A percentile compares a stretch with the other conserved stretches of the same genome.
Evolutionary conservation across 2,113 vertebrate species (phyloP).

Genomic region (Labeo rohita): DNA sequence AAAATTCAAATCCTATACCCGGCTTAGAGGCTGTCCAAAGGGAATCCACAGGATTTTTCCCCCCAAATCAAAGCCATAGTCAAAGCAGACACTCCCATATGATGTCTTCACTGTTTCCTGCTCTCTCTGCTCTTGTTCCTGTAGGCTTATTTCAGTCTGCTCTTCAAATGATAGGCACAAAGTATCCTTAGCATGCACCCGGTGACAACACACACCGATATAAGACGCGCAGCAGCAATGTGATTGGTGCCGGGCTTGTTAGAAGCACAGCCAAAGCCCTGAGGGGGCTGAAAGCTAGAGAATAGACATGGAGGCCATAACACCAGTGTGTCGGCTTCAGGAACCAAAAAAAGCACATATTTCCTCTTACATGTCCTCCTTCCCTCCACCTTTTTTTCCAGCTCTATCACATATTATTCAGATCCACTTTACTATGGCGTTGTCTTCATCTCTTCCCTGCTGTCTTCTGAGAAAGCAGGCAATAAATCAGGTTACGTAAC

Average conservation of each 20-base stretch:
- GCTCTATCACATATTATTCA: constrained; percentile 35
- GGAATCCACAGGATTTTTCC: neutral
- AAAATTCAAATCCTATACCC: neutral
- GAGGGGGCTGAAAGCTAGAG: constrained; percentile 33
- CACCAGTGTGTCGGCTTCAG: constrained; percentile 10
- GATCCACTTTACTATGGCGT: neutral
- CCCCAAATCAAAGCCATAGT: neutral
- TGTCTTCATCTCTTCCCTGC: constrained; percentile 22
- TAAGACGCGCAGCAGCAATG: constrained; percentile 27
- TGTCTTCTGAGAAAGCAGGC: constrained; percentile 19
- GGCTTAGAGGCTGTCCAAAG: neutral
- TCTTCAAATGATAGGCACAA: constrained; percentile 20
- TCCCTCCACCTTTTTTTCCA: neutral
- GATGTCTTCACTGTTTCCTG: neutral
- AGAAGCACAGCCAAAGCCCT: constrained; percentile 53
- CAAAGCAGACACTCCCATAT: neutral
- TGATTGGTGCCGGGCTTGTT: constrained; percentile 46
- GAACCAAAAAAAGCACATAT: constrained; percentile 34
- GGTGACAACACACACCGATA: constrained; percentile 31
- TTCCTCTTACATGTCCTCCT: neutral
- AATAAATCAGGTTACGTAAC: constrained; percentile 17
- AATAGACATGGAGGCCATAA: constrained; percentile 37
- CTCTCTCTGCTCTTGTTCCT: constrained; percentile 31
- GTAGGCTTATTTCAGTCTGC: constrained; percentile 35
- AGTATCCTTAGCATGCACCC: constrained; percentile 43